These are phyloP conservation scores for Drosophila watanabei DNA, from an alignment of 1,140 invertebrate species.

Conservation along the genomic window DNA sequence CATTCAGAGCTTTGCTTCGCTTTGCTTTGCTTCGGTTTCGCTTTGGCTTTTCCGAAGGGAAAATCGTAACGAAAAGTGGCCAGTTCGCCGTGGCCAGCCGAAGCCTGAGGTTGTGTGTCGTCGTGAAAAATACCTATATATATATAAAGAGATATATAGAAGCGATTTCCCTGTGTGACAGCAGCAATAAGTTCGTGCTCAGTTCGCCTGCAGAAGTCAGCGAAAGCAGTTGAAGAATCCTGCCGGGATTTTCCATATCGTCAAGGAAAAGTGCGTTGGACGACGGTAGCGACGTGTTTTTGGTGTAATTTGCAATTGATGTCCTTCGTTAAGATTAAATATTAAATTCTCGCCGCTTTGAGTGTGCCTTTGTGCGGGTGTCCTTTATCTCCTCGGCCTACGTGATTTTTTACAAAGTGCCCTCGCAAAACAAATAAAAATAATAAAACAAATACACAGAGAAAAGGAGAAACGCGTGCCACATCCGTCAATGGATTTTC, in stretches of 20 bases:
- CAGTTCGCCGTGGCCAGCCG: constrained; percentile 68
- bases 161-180: constrained; percentile 12
- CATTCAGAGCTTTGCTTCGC: constrained; percentile 48
- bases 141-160: constrained; percentile 2
- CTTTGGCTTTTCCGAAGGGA: constrained; percentile 15
- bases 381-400: constrained; percentile 13
- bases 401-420: constrained; percentile 63
- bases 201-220: constrained; percentile 43
- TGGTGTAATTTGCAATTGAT: constrained; percentile 48
- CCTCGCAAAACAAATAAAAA: constrained; percentile 38
- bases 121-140: neutral
- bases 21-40: constrained; percentile 13
- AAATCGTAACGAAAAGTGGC: constrained; percentile 8
- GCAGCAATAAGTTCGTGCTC: constrained; percentile 25
- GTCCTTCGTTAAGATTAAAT: constrained; percentile 49
- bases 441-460: constrained; percentile 27
- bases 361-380: constrained; percentile 1
- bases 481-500: constrained; percentile 56
- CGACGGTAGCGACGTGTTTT: neutral
- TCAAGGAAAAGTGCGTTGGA: constrained; percentile 3
- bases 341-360: constrained; percentile 32
- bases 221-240: constrained; percentile 17
- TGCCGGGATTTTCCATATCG: constrained; percentile 7
- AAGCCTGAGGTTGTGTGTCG: constrained; percentile 54
- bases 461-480: constrained; percentile 51